A percentile compares a stretch with the other conserved stretches of the same genome.
Evolutionary conservation across 2,113 vertebrate genomes (phyloP).

Genomic region (Lycaon pictus): DNA sequence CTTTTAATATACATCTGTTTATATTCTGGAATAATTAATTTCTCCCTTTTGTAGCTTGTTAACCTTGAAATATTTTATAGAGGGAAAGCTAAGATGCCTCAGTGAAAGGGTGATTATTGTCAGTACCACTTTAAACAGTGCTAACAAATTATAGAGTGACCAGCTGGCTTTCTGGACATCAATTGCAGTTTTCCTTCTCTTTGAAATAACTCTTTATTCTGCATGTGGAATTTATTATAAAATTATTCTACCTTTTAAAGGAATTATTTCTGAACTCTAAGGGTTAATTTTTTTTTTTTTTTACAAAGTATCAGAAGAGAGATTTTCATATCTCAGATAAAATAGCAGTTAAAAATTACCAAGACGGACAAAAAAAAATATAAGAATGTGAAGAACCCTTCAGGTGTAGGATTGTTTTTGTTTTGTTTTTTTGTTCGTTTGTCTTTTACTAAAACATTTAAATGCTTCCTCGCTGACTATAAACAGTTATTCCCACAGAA

Average conservation of each 20-base stretch:
- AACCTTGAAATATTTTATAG: slow-evolving; percentile 63
- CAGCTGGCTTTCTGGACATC: slow-evolving; percentile 48
- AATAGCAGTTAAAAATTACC: slow-evolving; percentile 9
- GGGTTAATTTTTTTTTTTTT: slow-evolving; percentile 49
- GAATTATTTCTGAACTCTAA: slow-evolving; percentile 25
- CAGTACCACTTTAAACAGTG: neutral
- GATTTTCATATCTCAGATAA: slow-evolving; percentile 4
- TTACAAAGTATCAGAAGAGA: slow-evolving; percentile 40
- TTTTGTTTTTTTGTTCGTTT: neutral
- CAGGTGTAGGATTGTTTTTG: slow-evolving; percentile 35
- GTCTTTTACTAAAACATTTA: neutral
- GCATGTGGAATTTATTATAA: slow-evolving; percentile 7
- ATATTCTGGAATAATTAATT: slow-evolving; percentile 64
- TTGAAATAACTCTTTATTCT: slow-evolving; percentile 58
- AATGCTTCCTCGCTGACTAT: neutral
- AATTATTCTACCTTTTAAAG: slow-evolving; percentile 56
- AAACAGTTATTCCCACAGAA: slow-evolving; percentile 13
- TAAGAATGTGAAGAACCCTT: slow-evolving; percentile 38
- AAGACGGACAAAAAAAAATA: slow-evolving; percentile 35
- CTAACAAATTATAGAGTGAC: slow-evolving; percentile 21
- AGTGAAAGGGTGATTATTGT: slow-evolving; percentile 49
- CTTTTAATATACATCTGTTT: slow-evolving; percentile 66
- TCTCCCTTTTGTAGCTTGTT: slow-evolving; percentile 66
- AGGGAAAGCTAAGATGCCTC: neutral
- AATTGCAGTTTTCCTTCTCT: slow-evolving; percentile 38